Base-by-base conservation (phyloP, 2,888 invertebrate species). In the Pristionchus mayeri region DNA sequence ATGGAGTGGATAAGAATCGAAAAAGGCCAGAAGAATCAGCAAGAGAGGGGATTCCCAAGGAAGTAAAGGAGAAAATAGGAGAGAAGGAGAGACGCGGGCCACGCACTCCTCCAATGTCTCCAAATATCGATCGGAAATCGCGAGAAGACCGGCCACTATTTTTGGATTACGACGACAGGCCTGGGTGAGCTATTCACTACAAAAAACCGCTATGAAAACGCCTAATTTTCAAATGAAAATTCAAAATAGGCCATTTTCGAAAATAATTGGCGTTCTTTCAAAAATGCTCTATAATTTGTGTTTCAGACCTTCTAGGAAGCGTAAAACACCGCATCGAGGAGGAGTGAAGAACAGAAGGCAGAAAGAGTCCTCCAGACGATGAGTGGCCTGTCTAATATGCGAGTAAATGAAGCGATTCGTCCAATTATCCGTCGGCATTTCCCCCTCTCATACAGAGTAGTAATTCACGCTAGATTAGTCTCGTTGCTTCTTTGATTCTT, bases 201-300 rank as follows among this genome's bases (percentile, higher is more conserved):
- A 78, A 27, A 78, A 78, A 78, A 6, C 13, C 3, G 30, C 50
- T 18, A 21, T 16, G 50, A 78, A 78, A 78, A 50, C 7, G 27
- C 50, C 30, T 4, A 3, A 50, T 78, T 78, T 78, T 78, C 50
- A 71, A 78, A 50, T 48, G 50, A 78, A 76, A 78, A 78, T 21
- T 78, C 50, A 50, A 78, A 78, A 78, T 78, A 78, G 48, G 76
- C 50, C 76, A 50, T 24, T 78, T 78, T 78, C 50, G 76, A 78
- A 48, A 78, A 50, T 50, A 48, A 6, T 13, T 67, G 40, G 11
- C 24, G 7, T 48, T 30, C 18, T 16, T 7, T 27, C 76, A 48
- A 18, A 27, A 50, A 27, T 16, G 18, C 50, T 30, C 13, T 50
- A n/a, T 30, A 27, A 21, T 78, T 50, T 30, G 21, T 50, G 27